These are phyloP conservation scores for Habroteleia sp. DNA, from an alignment of 2,888 invertebrate genomes.

Conservation along the genomic window DNA sequence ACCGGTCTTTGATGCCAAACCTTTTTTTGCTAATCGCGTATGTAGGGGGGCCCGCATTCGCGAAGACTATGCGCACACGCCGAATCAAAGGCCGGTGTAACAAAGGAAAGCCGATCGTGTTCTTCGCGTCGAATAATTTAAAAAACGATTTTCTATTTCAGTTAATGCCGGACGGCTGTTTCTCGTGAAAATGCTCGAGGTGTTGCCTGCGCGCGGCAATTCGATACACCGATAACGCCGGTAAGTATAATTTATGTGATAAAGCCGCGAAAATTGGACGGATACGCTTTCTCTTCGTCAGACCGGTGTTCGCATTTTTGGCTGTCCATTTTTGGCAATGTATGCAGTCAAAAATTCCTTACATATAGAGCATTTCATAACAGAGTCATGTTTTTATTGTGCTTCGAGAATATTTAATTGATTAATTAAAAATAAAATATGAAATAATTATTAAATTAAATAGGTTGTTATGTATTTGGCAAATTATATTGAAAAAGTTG, in stretches of 20 bases:
- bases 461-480: too few species aligned
- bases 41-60: conserved; percentile 36
- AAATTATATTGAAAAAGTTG: too few species aligned
- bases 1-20: conserved; percentile 5
- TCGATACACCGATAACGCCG: conserved; percentile 46
- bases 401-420: too few species aligned
- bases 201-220: conserved; percentile 21
- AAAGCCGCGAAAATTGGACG: conserved; percentile 38
- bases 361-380: too few species aligned
- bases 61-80: conserved; percentile 28
- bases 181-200: conserved; percentile 27
- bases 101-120: conserved; percentile 67
- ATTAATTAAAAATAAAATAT: too few species aligned
- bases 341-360: too few species aligned
- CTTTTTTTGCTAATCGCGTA: not conserved
- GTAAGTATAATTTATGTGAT: conserved; percentile 44
- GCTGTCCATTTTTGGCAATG: conserved; percentile 21
- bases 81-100: conserved; percentile 71
- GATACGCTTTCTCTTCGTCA: conserved; percentile 48
- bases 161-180: conserved; percentile 29
- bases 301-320: conserved; percentile 18
- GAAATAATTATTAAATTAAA: too few species aligned
- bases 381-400: too few species aligned
- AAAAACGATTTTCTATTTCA: conserved; percentile 45
- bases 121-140: conserved; percentile 30